Evolutionary conservation across 2,888 invertebrate genomes (phyloP), one percentile per base, ranked within the genome.

Genomic region (Patella ulyssiponensis): DNA sequence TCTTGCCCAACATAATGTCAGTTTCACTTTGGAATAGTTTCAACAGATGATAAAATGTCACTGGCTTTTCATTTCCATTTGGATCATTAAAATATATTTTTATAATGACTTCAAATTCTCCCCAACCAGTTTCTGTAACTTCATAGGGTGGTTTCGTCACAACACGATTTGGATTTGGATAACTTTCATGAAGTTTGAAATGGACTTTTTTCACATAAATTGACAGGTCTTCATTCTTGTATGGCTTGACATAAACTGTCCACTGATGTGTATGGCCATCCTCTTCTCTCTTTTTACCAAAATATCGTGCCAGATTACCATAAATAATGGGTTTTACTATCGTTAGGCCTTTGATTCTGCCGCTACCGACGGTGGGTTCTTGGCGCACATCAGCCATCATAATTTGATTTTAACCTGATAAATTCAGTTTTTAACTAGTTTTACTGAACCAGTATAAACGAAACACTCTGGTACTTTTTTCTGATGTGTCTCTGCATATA

Each of bases 241-340:
- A 98, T 0, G 99, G 97, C 90, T 97, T 98, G 0, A 98, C 94
- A 87, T 98, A 99, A 0, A 98, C 97, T 1, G 97, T 98, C 99
- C 99, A 99, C 87, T 97, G 96, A 93, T 99, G 99, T 0, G 99
- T 99, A 90, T 99, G 99, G 0, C 98, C 98, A 92, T 99, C 98
- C 90, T 98, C 97, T 90, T 98, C 98, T 2, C 98, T 94, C 91
- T 98, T 98, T 90, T 97, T 97, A 0, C 98, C 98, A 92, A 99
- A 98, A 89, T 97, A 97, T 78, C 97, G 94, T 0, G 99, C 98
- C 78, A 97, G 94, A 90, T 99, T 99, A 1, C 99, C 99, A 91
- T 98, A 98, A 1, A 99, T 95, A 86, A 99, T 95, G 1, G 98
- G 97, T 91, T 99, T 99, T 0, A 98, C 95, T 84, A 98, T 88